These are phyloP conservation scores for Lochmaea crataegi DNA, from an alignment of 2,888 invertebrate species.

Conservation along the genomic window DNA sequence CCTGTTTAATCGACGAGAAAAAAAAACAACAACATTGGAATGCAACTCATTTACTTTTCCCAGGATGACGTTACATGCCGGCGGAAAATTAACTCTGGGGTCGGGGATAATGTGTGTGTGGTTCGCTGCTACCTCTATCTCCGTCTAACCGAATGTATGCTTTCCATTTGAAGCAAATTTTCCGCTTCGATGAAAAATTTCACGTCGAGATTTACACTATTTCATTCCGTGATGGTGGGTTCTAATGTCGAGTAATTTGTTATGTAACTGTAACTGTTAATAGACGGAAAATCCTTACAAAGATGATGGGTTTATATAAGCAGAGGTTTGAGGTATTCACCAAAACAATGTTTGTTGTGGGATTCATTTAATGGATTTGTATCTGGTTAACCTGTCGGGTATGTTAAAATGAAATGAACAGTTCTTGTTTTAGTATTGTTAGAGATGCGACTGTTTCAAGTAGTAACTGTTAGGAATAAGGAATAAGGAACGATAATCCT, in stretches of 20 bases:
- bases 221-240: constrained; percentile 24
- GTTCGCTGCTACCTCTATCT: background rate
- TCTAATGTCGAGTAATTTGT: constrained; percentile 1
- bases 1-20: constrained; percentile 26
- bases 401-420: background rate
- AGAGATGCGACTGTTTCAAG: too few relatives aligned
- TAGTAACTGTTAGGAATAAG: too few relatives aligned
- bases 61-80: constrained; percentile 57
- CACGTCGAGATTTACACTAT: constrained; percentile 25
- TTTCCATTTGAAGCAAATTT: constrained; percentile 58
- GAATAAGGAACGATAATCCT: too few relatives aligned
- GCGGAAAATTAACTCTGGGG: constrained; percentile 62
- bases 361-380: background rate
- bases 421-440: background rate
- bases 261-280: background rate
- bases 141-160: constrained; percentile 39
- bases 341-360: background rate
- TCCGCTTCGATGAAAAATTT: constrained; percentile 58
- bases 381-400: background rate
- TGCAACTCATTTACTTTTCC: constrained; percentile 55
- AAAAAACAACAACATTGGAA: constrained; percentile 51
- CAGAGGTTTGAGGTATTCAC: background rate
- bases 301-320: constrained; percentile 3
- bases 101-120: constrained; percentile 44
- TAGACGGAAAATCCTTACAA: constrained; percentile 5